Percentiles rank a stretch among this genome's conserved stretches.
phyloP scores from a whole-genome alignment of 2,888 invertebrate genomes.

The Rhogogaster chlorosoma region DNA sequence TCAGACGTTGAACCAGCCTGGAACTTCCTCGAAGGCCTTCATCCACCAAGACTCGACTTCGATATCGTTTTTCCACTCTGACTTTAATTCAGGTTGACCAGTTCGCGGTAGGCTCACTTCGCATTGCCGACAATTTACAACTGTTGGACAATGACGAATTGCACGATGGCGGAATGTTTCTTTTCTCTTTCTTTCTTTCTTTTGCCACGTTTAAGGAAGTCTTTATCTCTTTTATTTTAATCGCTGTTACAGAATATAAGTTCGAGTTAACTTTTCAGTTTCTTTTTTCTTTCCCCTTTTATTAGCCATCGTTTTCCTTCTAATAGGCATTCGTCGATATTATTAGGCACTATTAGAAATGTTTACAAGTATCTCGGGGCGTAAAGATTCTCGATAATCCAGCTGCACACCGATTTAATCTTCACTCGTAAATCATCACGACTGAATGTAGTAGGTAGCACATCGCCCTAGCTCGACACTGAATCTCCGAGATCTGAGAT shows the following conservation, averaged over 20 bases:
- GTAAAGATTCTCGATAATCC: constrained; percentile 1
- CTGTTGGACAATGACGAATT: constrained; percentile 40
- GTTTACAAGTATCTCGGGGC: background rate
- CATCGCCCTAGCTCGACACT: constrained; percentile 53
- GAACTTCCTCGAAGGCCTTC: constrained; percentile 46
- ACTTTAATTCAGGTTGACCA: constrained; percentile 49
- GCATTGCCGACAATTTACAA: constrained; percentile 31
- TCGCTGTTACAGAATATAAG: background rate
- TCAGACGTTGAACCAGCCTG: constrained; percentile 4
- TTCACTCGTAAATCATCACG: constrained; percentile 1
- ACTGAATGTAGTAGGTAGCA: background rate
- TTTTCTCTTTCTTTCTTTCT: background rate
- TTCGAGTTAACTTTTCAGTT: background rate
- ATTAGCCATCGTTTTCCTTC: background rate
- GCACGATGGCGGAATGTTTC: background rate
- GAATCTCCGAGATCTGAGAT: constrained; percentile 28
- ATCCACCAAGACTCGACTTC: constrained; percentile 15
- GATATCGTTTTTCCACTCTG: constrained; percentile 29
- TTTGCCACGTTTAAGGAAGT: background rate
- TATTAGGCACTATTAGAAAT: background rate
- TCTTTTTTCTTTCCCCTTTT: background rate
- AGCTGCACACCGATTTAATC: constrained; percentile 51
- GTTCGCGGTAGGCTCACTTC: constrained; percentile 34
- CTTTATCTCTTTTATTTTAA: background rate
- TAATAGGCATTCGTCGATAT: background rate